Conservation (phyloP, 37 sponge, comb jelly and placozoan species). For the Halisarca cf. caerulea region DNA sequence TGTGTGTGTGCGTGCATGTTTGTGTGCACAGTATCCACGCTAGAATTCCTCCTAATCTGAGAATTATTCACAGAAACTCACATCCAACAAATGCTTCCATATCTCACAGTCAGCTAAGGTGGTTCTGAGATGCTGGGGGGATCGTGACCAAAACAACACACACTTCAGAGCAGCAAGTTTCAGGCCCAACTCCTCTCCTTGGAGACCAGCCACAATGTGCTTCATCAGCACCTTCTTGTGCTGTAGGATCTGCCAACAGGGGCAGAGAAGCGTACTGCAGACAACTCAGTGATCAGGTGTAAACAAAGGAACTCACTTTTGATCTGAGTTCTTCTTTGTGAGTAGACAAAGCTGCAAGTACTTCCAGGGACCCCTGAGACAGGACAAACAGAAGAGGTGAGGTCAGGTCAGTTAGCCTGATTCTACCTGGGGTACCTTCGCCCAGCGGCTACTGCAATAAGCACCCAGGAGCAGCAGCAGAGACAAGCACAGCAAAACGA, state of each 20-base stretch:
- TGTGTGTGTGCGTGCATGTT: too few species aligned
- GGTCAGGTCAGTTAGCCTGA: too few species aligned
- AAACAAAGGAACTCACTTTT: background rate
- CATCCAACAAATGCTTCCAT: background rate
- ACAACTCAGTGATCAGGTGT: too few species aligned
- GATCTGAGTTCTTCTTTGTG: background rate
- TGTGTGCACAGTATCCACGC: too few species aligned
- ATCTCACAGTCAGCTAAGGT: background rate
- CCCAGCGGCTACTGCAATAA: too few species aligned
- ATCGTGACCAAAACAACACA: constrained; percentile 21
- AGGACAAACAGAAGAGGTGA: too few species aligned
- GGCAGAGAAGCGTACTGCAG: too few species aligned
- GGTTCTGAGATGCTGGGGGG: constrained; percentile 19
- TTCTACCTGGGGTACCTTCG: too few species aligned
- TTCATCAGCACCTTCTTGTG: constrained; percentile 16
- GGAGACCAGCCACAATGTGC: background rate
- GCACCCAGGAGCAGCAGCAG: too few species aligned
- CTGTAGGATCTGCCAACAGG: background rate
- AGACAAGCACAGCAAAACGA: too few species aligned
- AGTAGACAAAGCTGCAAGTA: constrained; percentile 7
- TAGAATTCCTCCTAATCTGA: too few species aligned
- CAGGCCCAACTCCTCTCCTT: constrained; percentile 6
- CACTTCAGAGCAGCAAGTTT: constrained; percentile 27
- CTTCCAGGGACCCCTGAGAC: constrained; percentile 6
- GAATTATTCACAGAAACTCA: too few species aligned